These are phyloP conservation scores for Oncorhynchus masou DNA, from an alignment of 2,113 vertebrate species.

Conservation along the genomic window DNA sequence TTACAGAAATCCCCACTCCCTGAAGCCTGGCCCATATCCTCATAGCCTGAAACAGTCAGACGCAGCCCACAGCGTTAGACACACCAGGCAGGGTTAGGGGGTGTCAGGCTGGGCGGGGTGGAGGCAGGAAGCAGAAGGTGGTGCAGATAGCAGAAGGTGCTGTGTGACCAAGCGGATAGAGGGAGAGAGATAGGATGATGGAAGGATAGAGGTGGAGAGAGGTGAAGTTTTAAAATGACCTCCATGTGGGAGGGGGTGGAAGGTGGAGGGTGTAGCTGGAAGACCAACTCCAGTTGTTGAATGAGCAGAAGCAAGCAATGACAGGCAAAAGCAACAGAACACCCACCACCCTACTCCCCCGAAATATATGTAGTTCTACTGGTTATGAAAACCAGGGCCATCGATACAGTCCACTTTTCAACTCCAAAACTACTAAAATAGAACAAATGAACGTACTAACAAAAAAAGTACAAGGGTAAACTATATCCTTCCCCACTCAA, in stretches of 20 bases:
- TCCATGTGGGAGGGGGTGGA: not conserved
- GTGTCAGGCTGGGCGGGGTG: not conserved
- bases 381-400: not conserved
- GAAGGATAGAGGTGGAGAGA: not conserved
- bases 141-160: slow-evolving; percentile 21
- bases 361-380: not conserved
- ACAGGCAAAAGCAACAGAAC: slow-evolving; percentile 42
- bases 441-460: too few relatives aligned
- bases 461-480: too few relatives aligned
- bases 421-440: too few relatives aligned
- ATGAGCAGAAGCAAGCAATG: slow-evolving; percentile 60
- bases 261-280: slow-evolving; percentile 20
- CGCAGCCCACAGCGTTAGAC: slow-evolving; percentile 80
- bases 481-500: too few relatives aligned
- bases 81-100: slow-evolving; percentile 69
- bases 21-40: slow-evolving; percentile 84
- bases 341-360: slow-evolving; percentile 30
- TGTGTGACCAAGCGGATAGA: not conserved
- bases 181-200: not conserved
- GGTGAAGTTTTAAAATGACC: not conserved
- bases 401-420: slow-evolving; percentile 9
- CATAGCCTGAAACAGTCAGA: slow-evolving; percentile 83
- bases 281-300: slow-evolving; percentile 32
- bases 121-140: slow-evolving; percentile 63
- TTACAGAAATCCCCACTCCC: slow-evolving; percentile 86